phyloP scores from a whole-genome alignment of 1,140 invertebrate species.

The Anadara kagoshimensis region DNA sequence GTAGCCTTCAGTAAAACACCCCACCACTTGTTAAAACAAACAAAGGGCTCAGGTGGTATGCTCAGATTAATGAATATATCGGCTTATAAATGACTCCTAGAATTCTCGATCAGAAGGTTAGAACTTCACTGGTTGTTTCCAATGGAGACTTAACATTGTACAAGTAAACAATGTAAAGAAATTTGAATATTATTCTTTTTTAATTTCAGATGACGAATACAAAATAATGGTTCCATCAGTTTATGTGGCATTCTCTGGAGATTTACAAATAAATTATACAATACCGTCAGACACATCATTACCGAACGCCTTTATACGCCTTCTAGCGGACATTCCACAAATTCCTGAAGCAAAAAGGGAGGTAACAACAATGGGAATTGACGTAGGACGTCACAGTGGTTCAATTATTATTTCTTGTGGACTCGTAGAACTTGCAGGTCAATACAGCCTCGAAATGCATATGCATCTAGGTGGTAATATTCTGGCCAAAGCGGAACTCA shows the following conservation, averaged over 20 bases:
- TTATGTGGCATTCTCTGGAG: slow-evolving; percentile 49
- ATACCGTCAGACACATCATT: slow-evolving; percentile 47
- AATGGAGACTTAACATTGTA: too few species aligned
- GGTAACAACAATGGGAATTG: slow-evolving; percentile 48
- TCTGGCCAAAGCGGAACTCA: slow-evolving; percentile 40
- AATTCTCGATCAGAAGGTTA: too few species aligned
- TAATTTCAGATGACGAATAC: slow-evolving; percentile 42
- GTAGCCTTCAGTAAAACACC: too few species aligned
- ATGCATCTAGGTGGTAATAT: slow-evolving; percentile 46
- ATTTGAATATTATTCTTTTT: slow-evolving; percentile 1
- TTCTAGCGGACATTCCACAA: slow-evolving; percentile 18
- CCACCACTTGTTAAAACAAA: too few species aligned
- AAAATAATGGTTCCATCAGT: slow-evolving; percentile 32
- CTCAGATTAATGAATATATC: too few species aligned
- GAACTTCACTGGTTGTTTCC: too few species aligned
- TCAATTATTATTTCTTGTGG: slow-evolving; percentile 48
- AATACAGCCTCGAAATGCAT: slow-evolving; percentile 50
- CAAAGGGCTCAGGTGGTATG: too few species aligned
- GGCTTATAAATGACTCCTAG: too few species aligned
- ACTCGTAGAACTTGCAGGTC: slow-evolving; percentile 52
- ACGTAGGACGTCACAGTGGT: slow-evolving; percentile 35
- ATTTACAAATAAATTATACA: slow-evolving; percentile 46
- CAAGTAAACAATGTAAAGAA: too few species aligned
- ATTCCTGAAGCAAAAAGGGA: slow-evolving; percentile 20
- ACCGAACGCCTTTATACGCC: slow-evolving; percentile 54